Evolutionary conservation across 2,113 vertebrate genomes (phyloP), one percentile per base, ranked within the genome.

Genomic region (Gymnogyps californianus): DNA sequence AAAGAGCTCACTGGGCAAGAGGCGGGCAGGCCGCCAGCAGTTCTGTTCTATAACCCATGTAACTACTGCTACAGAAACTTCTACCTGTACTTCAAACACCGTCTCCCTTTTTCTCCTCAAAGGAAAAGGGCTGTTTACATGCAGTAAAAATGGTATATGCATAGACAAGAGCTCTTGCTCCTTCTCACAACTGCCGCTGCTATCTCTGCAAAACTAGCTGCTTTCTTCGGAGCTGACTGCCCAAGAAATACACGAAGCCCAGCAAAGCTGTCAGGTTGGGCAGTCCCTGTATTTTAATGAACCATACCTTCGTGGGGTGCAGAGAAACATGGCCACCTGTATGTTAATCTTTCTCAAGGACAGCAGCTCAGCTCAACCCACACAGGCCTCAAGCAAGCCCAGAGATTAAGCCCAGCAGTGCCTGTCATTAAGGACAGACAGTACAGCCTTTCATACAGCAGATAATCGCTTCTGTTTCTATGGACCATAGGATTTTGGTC

Each of bases 401-500:
- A 54, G 17, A 42, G 49, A 46, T 32, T 13, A 55, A 74, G 40
- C 38, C 52, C 9, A 38, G 47, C 65, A 46, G 61, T 2, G 10
- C 18, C 42, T 6, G 2, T 22, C 19, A 12, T 5, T 11, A 25
- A 62, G 22, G 16, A 28, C 57, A 16, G 31, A 15, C 22, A 38
- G 28, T 3, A 13, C 11, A 29, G 62, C 62, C 38, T 20, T 28
- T 46, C 47, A 38, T 19, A n/a, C 21, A 24, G 16, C 36, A 70
- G 21, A 29, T 9, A 17, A 49, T 10, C 1, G 2, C 11, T n/a
- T 15, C 29, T 11, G 14, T 7, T 32, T 19, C 29, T 17, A n/a
- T 2, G 1, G 25, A 9, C 26, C 0, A 0, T 1, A 52, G 38
- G 21, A 21, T n/a, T 70, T 20, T 8, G 12, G 12, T 18, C 17